These are phyloP conservation scores for Hypsibius dujardini DNA, from an alignment of 1,140 invertebrate species.

Conservation along the genomic window DNA sequence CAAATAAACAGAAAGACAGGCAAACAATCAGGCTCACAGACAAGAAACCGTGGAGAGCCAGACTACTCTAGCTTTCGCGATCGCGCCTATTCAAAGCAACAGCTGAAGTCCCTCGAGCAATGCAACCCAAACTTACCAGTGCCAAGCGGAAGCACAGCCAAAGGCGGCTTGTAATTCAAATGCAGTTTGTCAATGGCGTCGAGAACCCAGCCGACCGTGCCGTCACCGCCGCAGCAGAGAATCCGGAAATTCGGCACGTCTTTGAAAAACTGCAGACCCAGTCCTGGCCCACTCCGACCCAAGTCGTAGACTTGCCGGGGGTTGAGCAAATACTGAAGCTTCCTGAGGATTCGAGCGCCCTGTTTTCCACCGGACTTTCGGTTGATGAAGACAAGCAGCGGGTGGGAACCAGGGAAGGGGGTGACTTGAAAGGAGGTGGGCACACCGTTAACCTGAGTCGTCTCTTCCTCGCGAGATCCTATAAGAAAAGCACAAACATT, in stretches of 20 bases:
- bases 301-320: slow-evolving; percentile 86
- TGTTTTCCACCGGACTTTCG: slow-evolving; percentile 86
- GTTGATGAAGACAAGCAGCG: slow-evolving; percentile 83
- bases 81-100: too few species aligned
- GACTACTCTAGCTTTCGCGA: too few species aligned
- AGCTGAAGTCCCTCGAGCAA: too few species aligned
- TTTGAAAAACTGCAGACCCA: slow-evolving; percentile 83
- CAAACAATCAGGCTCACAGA: too few species aligned
- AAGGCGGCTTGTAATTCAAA: slow-evolving; percentile 61
- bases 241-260: slow-evolving; percentile 74
- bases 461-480: too few species aligned
- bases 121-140: slow-evolving; percentile 43
- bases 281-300: slow-evolving; percentile 64
- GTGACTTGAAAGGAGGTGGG: slow-evolving; percentile 67
- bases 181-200: slow-evolving; percentile 90
- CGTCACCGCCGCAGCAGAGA: slow-evolving; percentile 89
- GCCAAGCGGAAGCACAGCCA: slow-evolving; percentile 79
- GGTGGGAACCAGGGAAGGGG: slow-evolving; percentile 48
- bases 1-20: too few species aligned
- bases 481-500: too few species aligned
- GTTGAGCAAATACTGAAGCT: slow-evolving; percentile 71
- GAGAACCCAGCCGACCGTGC: slow-evolving; percentile 86
- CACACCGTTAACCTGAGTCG: slow-evolving; percentile 16
- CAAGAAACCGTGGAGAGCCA: too few species aligned
- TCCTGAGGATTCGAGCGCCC: slow-evolving; percentile 49